Conservation (phyloP, 2,888 invertebrate genomes). For the Pecten maximus region DNA sequence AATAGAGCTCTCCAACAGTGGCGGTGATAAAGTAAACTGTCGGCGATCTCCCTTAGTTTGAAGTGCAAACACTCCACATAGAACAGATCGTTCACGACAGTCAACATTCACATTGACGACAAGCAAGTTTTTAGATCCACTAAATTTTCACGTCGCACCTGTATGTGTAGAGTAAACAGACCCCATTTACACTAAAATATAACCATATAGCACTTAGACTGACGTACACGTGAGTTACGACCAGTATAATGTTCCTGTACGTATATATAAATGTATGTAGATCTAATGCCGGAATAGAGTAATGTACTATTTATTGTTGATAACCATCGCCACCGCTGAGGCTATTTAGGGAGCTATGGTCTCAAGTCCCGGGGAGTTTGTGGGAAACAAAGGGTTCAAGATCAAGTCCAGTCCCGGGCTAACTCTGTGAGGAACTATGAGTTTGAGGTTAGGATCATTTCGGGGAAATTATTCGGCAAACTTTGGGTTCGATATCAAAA, state of each 20-base stretch:
- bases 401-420: background rate
- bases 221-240: constrained; percentile 20
- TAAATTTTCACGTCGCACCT: background rate
- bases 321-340: background rate
- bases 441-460: no score
- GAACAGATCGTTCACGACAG: constrained; percentile 13
- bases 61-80: constrained; percentile 26
- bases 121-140: constrained; percentile 13
- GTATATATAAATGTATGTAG: constrained; percentile 24
- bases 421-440: background rate
- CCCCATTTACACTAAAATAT: constrained; percentile 19
- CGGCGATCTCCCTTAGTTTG: constrained; percentile 19
- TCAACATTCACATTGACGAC: constrained; percentile 35
- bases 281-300: background rate
- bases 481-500: no score
- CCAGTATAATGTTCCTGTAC: constrained; percentile 11
- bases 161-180: constrained; percentile 13
- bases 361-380: background rate
- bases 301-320: background rate
- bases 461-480: no score
- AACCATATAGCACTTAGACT: constrained; percentile 17
- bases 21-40: constrained; percentile 20
- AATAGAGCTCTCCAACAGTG: constrained; percentile 10
- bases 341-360: background rate
- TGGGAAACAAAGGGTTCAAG: background rate